Evolutionary conservation across 2,797 vertebrate species (phyloP), one percentile per base, ranked within the genome.

Genomic region (Malurus splendens): DNA sequence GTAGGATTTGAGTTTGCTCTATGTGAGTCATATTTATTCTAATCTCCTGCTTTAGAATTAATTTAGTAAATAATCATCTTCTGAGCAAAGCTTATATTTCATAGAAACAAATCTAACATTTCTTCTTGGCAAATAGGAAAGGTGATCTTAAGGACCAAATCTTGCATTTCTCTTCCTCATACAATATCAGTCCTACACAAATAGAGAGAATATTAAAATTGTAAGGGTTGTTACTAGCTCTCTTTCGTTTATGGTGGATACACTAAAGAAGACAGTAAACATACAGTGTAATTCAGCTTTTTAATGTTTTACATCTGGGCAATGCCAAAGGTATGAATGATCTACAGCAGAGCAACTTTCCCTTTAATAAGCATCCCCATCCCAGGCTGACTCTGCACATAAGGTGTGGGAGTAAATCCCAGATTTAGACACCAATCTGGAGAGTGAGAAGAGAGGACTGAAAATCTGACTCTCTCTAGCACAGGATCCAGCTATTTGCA

Each of bases 381-480:
- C 78, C 74, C 74, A 79, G 89, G 94, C 82, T 90, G 61, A 68
- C 18, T 93, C 71, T 83, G 55, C 67, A 92, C 76, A 75, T 55
- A 82, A 93, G 55, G 73, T 91, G 95, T 94, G 90, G 95, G 95
- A 96, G 95, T 89, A 90, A 67, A 32, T 84, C 81, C 95, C 94
- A 95, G 91, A 96, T 96, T 96, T 96, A 95, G 96, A 94, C 77
- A 90, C 60, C 30, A 14, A 87, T 87, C 67, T 92, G 88, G 80
- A 81, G 72, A 75, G 44, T 61, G 83, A 94, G 93, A 93, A 94
- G 71, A 86, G 66, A 93, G 78, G 68, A 95, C 15, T 89, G 92
- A 87, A 95, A 95, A 86, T 64, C 85, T 86, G 91, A 94, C 65
- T 93, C 83, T 95, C 55, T 56, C 90, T 64, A 94, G 82, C 60